Base-by-base conservation (phyloP, 1,140 invertebrate species). In the Triops cancriformis region DNA sequence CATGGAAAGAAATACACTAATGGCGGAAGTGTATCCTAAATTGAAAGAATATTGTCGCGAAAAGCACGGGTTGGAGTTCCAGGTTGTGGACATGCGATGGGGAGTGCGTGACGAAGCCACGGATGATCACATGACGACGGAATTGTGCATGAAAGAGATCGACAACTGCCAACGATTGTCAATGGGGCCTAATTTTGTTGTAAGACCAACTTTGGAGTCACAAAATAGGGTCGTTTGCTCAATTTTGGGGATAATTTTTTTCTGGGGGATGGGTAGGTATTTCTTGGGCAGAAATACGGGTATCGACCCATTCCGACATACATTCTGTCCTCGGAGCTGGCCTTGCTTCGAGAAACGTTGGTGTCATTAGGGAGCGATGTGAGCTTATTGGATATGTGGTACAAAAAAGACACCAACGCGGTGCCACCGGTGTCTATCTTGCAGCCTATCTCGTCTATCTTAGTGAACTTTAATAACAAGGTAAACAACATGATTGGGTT, bases 61-160 rank as follows among this genome's bases (percentile, higher is more conserved):
- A 84, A 97, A 96, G 83, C 96, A 98, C 82, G 97, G 97, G 0
- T 86, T 98, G n/a, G 97, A 99, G 84, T 99, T 99, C 89, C 97
- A 99, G 89, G 96, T 98, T 0, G 96, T 98, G 26, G 97, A 98
- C 85, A 98, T 99, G 97, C 88, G 97, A 84, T 99, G 97, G 97
- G 97, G 97, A 26, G 92, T 96, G 2, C 87, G 94, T 82, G 97
- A 98, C 82, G 96, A 98, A 86, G 96, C 96, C 0, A 98, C 96
- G 0, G 96, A 98, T 84, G 97, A 98, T 90, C 97, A 99, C 85
- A 97, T 98, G 95, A 98, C 97, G 10, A 98, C 96, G 0, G 94
- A 98, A 82, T 89, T 98, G 0, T 99, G 97, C 83, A 98, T 99
- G 94, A 90, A 94, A 79, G 97, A 98, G 87, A 98, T 99, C 78